A percentile compares a stretch with the other conserved stretches of the same genome.
Conservation (phyloP, 2,888 invertebrate species). For the Caenorhabditis sp. region DNA sequence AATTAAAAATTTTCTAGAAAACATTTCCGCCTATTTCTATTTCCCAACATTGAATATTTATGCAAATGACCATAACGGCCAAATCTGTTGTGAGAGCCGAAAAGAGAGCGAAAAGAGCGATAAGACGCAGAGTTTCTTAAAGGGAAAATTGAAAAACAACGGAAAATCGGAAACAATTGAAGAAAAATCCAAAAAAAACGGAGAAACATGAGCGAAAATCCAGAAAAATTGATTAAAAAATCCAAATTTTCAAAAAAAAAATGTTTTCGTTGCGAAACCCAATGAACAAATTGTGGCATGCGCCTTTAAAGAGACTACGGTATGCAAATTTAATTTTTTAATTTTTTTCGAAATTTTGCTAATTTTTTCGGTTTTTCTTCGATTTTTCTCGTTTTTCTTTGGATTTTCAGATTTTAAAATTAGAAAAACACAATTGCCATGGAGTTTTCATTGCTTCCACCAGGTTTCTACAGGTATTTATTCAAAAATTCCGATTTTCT, state of each 20-base stretch:
- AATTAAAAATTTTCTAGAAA: not conserved
- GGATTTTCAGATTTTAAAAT: too few relatives aligned
- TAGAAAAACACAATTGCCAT: too few relatives aligned
- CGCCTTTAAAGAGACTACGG: not conserved
- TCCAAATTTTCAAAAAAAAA: too few relatives aligned
- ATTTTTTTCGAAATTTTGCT: too few relatives aligned
- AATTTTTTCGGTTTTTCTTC: too few relatives aligned
- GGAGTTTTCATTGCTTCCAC: too few relatives aligned
- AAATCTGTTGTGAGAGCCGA: conserved; percentile 9
- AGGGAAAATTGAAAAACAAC: not conserved
- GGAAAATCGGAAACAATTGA: not conserved
- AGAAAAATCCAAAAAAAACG: conserved; percentile 6
- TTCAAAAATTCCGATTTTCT: too few relatives aligned
- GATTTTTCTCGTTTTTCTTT: too few relatives aligned
- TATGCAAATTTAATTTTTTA: too few relatives aligned
- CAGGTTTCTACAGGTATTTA: too few relatives aligned
- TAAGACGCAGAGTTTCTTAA: conserved; percentile 9
- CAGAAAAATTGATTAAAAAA: not conserved
- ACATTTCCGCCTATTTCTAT: not conserved
- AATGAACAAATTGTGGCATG: not conserved
- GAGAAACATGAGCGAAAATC: not conserved
- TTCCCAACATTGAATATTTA: conserved; percentile 2
- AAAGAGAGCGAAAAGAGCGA: not conserved
- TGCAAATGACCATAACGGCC: conserved; percentile 6
- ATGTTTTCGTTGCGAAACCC: not conserved